Evolutionary conservation across 2,797 vertebrate species (phyloP).

Genomic region (Scolopax rusticola): DNA sequence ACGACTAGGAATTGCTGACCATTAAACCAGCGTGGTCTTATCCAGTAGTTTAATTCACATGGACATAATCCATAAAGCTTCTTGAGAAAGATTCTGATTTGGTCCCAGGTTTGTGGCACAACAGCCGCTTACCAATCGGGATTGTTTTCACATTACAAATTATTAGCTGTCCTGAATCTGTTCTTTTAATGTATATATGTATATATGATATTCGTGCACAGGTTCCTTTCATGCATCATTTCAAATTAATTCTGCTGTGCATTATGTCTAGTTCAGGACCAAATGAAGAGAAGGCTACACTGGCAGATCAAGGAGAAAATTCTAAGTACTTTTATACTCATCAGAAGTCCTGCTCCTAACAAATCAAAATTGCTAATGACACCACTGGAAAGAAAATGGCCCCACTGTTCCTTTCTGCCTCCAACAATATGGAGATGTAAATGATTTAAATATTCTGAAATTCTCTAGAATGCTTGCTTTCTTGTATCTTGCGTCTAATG

Average conservation of each 20-base stretch:
- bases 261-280: background rate
- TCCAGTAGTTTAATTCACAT: slow-evolving; percentile 25
- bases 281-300: background rate
- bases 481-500: background rate
- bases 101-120: background rate
- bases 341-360: background rate
- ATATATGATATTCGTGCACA: background rate
- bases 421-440: background rate
- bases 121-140: background rate
- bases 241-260: background rate
- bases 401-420: background rate
- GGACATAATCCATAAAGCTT: background rate
- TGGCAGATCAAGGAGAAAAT: background rate
- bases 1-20: background rate
- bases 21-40: slow-evolving; percentile 23
- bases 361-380: background rate
- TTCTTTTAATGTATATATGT: background rate
- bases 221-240: background rate
- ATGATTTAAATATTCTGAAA: background rate
- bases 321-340: background rate
- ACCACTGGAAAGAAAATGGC: background rate
- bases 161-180: background rate
- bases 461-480: background rate
- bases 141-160: background rate
- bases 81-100: background rate